Evolutionary conservation across 1,140 invertebrate genomes (phyloP).

Genomic region (Drosophila parvula): DNA sequence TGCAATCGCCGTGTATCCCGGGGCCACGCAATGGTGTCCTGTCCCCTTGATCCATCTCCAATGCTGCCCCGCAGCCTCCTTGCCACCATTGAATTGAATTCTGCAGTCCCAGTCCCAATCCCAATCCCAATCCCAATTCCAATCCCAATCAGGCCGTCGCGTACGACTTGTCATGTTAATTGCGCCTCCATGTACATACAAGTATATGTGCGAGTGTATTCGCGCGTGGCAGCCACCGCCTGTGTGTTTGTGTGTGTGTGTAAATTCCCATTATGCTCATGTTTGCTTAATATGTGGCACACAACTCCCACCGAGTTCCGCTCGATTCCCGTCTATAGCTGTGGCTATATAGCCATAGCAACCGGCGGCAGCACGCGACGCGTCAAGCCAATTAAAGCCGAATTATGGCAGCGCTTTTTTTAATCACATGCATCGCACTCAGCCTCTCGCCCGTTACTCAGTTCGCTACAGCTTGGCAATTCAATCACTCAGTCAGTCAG

Average conservation of each 20-base stretch:
- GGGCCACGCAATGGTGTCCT: constrained; percentile 13
- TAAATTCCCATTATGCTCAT: constrained; percentile 78
- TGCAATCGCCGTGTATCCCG: constrained; percentile 57
- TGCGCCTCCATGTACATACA: constrained; percentile 42
- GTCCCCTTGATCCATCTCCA: constrained; percentile 21
- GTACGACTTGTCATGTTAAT: constrained; percentile 79
- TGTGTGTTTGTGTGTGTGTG: constrained; percentile 19
- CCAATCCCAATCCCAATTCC: constrained; percentile 52
- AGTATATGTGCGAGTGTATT: constrained; percentile 12
- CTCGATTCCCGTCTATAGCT: constrained; percentile 9
- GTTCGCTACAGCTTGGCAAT: constrained; percentile 1
- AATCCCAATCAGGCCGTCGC: constrained; percentile 72
- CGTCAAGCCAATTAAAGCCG: constrained; percentile 78
- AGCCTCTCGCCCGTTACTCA: constrained; percentile 4
- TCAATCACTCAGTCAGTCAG: constrained; percentile 33
- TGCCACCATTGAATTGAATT: constrained; percentile 20
- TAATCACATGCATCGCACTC: constrained; percentile 71
- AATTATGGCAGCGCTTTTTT: constrained; percentile 73
- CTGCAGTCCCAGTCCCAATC: constrained; percentile 4
- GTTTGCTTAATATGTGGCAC: constrained; percentile 78
- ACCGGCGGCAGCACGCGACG: constrained; percentile 58
- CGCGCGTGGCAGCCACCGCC: constrained; percentile 1
- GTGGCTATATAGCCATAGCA: constrained; percentile 33
- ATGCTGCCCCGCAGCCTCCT: background rate
- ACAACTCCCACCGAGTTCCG: constrained; percentile 51